phyloP scores from a whole-genome alignment of 2,113 vertebrate species.

The Bothrops jararaca region DNA sequence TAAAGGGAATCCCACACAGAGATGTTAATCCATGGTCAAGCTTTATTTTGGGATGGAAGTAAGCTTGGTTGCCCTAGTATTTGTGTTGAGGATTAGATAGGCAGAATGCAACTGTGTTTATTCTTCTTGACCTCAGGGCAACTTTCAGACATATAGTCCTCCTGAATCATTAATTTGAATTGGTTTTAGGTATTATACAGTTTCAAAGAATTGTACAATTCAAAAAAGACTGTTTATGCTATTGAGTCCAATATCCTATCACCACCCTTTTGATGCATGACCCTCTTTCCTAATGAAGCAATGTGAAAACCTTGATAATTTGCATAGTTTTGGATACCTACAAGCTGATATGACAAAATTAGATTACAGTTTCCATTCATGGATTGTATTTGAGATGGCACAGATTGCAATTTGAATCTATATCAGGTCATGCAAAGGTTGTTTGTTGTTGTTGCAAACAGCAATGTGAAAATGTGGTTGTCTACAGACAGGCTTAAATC shows the following conservation, averaged over 20 bases:
- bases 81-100: background rate
- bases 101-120: background rate
- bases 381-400: background rate
- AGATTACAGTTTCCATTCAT: background rate
- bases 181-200: background rate
- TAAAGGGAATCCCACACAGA: background rate
- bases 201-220: background rate
- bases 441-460: background rate
- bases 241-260: background rate
- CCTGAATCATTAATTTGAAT: background rate
- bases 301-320: background rate
- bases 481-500: background rate
- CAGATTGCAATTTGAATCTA: background rate
- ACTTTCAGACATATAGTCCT: background rate
- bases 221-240: background rate
- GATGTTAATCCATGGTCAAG: background rate
- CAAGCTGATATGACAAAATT: background rate
- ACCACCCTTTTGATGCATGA: background rate
- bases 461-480: background rate
- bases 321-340: background rate
- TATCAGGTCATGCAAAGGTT: background rate
- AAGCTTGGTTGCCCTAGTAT: background rate
- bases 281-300: background rate
- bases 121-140: background rate
- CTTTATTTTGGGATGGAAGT: background rate